Conservation (phyloP, 2,888 invertebrate genomes). For the Pachliopta kotzebuea region DNA sequence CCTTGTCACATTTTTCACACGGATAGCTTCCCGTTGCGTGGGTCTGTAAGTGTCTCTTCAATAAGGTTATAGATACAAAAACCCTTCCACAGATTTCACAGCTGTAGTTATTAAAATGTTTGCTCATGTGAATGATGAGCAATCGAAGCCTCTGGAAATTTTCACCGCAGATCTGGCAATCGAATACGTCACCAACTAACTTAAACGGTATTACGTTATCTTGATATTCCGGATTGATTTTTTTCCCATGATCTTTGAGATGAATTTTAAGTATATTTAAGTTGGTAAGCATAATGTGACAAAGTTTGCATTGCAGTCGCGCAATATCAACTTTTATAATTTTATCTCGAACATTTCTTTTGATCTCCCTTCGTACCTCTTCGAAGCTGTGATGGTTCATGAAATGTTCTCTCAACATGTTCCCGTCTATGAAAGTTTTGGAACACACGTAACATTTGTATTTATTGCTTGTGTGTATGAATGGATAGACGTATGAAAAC, state of each 20-base stretch:
- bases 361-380: conserved; percentile 49
- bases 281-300: conserved; percentile 39
- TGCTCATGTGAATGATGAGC: conserved; percentile 65
- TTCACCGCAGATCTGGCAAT: conserved; percentile 60
- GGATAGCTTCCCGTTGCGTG: conserved; percentile 58
- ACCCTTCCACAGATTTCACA: conserved; percentile 64
- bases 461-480: conserved; percentile 53
- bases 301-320: conserved; percentile 55
- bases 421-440: conserved; percentile 47
- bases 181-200: conserved; percentile 47
- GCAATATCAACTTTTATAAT: conserved; percentile 61
- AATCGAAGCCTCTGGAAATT: conserved; percentile 52
- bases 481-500: conserved; percentile 59
- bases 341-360: conserved; percentile 49
- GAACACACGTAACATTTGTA: conserved; percentile 63
- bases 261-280: conserved; percentile 52
- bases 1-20: conserved; percentile 62
- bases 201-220: conserved; percentile 66
- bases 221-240: conserved; percentile 44
- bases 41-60: conserved; percentile 54
- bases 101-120: conserved; percentile 63
- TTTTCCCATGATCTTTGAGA: conserved; percentile 52
- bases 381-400: conserved; percentile 42
- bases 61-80: conserved; percentile 50
- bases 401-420: conserved; percentile 49